Evolutionary conservation across 2,797 vertebrate genomes (phyloP), one percentile per base, ranked within the genome.

Genomic region (Pangasius mekongensis): DNA sequence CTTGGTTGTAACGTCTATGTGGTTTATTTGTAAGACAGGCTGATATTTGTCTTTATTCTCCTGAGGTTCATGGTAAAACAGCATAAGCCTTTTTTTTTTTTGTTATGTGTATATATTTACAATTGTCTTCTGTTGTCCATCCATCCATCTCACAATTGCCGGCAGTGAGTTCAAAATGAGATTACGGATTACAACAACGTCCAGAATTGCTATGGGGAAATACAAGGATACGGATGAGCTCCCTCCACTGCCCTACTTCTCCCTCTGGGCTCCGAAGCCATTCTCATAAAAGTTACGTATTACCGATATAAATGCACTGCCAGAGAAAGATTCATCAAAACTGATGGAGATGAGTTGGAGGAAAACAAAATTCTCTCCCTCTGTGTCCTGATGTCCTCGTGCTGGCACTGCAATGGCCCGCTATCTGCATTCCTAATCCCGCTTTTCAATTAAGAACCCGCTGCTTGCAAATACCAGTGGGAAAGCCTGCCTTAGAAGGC

Each of bases 401-500:
- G 89, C 87, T 87, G 88, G 91, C 93, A 92, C 33, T 86, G 83
- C 76, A 49, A 89, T 89, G 91, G 89, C 87, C 83, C 86, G 22
- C 85, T 82, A 91, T 94, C 84, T 62, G 58, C 91, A 93, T 60
- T 90, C 87, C 89, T 89, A 92, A 93, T 85, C 64, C 62, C 87
- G 90, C 87, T 88, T 90, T 87, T 89, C 89, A 92, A 91, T 88
- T 93, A 91, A 91, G 87, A 80, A 91, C 22, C 24, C 0, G 82
- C 69, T 49, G 88, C 92, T 93, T 94, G 92, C 13, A 78, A 89
- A 77, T 89, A 89, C 64, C 88, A 90, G 91, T 90, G 91, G 91
- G 90, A 92, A 89, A 14, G 64, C 39, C 90, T 93, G 93, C 93
- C 93, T 93, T 92, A 91, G 93, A 92, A 88, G 92, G 90, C 92